These are phyloP conservation scores for Cinclus mexicanus DNA, from an alignment of 2,113 vertebrate species.

Conservation along the genomic window DNA sequence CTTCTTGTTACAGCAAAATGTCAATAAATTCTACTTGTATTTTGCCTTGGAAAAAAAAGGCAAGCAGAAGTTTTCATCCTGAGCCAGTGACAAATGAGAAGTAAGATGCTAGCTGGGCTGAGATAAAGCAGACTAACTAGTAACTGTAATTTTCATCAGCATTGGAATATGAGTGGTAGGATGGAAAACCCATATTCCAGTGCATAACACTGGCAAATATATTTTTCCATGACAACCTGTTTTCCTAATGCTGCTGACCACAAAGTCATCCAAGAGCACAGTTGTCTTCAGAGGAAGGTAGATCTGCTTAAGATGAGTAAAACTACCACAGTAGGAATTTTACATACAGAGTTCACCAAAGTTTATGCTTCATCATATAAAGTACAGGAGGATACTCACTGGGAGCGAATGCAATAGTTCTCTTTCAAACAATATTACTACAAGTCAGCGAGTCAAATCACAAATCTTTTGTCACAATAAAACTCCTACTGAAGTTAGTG, in stretches of 20 bases:
- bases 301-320: background rate
- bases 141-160: constrained; percentile 47
- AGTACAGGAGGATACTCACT: background rate
- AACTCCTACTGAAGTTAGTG: background rate
- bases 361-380: background rate
- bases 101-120: constrained; percentile 4
- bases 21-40: background rate
- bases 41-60: background rate
- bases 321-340: background rate
- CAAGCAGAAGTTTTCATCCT: background rate
- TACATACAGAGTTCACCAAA: background rate
- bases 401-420: background rate
- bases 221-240: constrained; percentile 50
- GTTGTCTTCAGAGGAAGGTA: background rate
- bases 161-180: background rate
- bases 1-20: background rate
- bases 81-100: constrained; percentile 9
- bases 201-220: background rate
- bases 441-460: background rate
- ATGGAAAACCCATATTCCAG: constrained; percentile 48
- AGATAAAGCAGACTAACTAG: constrained; percentile 26
- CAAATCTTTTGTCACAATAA: background rate
- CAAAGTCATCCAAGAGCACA: background rate
- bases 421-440: background rate
- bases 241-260: constrained; percentile 35